phyloP scores from a whole-genome alignment of 2,797 vertebrate genomes.

The Epinephelus malabaricus region DNA sequence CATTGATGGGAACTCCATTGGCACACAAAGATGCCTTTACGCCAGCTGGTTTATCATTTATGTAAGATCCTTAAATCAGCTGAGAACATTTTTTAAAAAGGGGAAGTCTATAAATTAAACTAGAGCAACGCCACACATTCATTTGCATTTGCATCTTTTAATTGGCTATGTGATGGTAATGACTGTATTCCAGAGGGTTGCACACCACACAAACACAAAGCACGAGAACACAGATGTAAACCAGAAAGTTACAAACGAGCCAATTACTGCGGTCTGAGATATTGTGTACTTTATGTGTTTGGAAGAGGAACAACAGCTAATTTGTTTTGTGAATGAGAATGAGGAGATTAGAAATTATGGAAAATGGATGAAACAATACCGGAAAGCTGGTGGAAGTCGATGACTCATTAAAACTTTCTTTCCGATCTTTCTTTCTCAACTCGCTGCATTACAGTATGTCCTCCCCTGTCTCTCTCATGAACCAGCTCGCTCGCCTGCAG shows the following conservation, averaged over 20 bases:
- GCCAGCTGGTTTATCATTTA: slow-evolving; percentile 49
- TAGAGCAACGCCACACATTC: neutral
- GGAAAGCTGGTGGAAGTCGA: neutral
- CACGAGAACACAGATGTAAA: slow-evolving; percentile 22
- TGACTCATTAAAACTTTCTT: slow-evolving; percentile 44
- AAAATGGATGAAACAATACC: neutral
- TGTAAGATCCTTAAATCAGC: slow-evolving; percentile 30
- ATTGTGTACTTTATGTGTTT: slow-evolving; percentile 27
- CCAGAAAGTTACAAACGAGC: slow-evolving; percentile 58
- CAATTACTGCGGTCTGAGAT: slow-evolving; percentile 50
- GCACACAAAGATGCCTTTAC: slow-evolving; percentile 22
- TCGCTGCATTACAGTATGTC: neutral
- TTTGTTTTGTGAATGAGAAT: slow-evolving; percentile 52
- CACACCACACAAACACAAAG: slow-evolving; percentile 23
- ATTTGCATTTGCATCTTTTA: slow-evolving; percentile 37
- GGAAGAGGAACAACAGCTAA: slow-evolving; percentile 10
- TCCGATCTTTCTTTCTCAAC: neutral
- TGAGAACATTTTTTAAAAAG: slow-evolving; percentile 11
- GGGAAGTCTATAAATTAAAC: slow-evolving; percentile 1
- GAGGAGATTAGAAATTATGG: slow-evolving; percentile 39
- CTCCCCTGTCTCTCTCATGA: slow-evolving; percentile 4
- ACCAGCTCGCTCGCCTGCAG: slow-evolving; percentile 41
- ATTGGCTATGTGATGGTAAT: slow-evolving; percentile 17
- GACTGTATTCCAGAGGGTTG: slow-evolving; percentile 1
- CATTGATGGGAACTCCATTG: slow-evolving; percentile 44